Base-by-base conservation (phyloP, 2,888 invertebrate genomes). In the Erebia aethiops region DNA sequence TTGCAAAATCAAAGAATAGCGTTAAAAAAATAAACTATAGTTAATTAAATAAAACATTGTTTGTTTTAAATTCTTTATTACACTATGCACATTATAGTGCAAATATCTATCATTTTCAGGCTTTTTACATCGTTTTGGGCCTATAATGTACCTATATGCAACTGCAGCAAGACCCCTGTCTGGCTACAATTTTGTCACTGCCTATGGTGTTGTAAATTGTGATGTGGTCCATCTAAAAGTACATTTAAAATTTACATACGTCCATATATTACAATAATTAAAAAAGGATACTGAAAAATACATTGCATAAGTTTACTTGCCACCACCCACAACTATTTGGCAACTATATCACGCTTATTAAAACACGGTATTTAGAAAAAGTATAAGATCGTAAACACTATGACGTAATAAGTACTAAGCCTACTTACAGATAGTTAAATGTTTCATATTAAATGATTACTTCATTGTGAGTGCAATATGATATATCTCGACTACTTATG, bases 301-400 rank as follows among this genome's bases (percentile, higher is more conserved):
- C 0, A 7, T 49, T 62, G 21, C 62, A 18, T 46, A 61, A 61
- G 16, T 16, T 41, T 60, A 60, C n/a, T 43, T 11, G 43, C 8
- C 41, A 63, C 51, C 67, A 67, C 51, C 46, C 46, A 21, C 21
- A 26, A 51, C 13, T 51, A 51, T 64, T 67, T 43, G n/a, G 56
- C 54, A 72, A 73, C 49, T 26, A 11, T 62, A 13, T 2, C 49
- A 51, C 14, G 11, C 54, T 49, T 56, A 69, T 62, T 66, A 62
- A 67, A 73, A 62, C 57, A 61, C 60, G 16, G 56, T 57, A 61
- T 60, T 68, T 51, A n/a, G 0, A 13, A 69, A 49, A 35, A 70
- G 18, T 69, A 72, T 16, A 67, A 72, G 49, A 72, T 64, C 67
- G 54, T 72, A 67, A 70, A 70, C 46, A 56, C 41, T n/a, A 49